Base-by-base conservation (phyloP, 2,888 invertebrate genomes). In the Scaptomyza cyrtandrae region DNA sequence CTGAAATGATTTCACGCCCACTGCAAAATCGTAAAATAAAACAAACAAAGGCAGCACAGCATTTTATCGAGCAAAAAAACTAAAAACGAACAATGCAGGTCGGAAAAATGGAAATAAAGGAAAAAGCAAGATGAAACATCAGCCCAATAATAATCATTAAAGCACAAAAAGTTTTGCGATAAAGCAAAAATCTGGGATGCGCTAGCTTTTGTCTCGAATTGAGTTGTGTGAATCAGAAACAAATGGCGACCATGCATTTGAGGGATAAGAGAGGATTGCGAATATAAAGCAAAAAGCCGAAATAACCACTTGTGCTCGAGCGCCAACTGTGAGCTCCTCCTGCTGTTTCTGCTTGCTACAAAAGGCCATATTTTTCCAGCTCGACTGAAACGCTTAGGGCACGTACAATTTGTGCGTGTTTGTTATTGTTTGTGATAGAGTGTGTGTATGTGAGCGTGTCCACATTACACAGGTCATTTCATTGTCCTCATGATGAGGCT, bases 341-440 rank as follows among this genome's bases (percentile, higher is more conserved):
- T 43, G 52, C 19, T 54, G 46, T 46, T 41, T 41, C n/a, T 41
- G 56, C 54, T 62, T 49, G 37, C 80, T 80, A 80, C 88, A 80
- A 84, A 86, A 84, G 75, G 46, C 60, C 76, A 78, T 76, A 87
- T 82, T 88, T 86, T 88, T 87, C 82, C 84, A 83, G 86, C 79
- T 88, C 73, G 84, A 65, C 71, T 67, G 57, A 37, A 78, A 76
- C 78, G 78, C 58, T 78, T 69, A 64, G 78, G 65, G 74, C 53
- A 46, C 44, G 45, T 58, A 60, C 45, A 19, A 43, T 49, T 39
- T 45, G 24, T 6, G 44, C 0, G 48, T 49, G 13, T 41, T 13
- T 11, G 1, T 6, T 14, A 35, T 14, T 46, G 41, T 37, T 27
- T 33, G 31, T 24, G 11, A 2, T 19, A 24, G 29, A n/a, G n/a